Evolutionary conservation across 2,888 invertebrate species (phyloP).

Genomic region (Drosophila rubida): DNA sequence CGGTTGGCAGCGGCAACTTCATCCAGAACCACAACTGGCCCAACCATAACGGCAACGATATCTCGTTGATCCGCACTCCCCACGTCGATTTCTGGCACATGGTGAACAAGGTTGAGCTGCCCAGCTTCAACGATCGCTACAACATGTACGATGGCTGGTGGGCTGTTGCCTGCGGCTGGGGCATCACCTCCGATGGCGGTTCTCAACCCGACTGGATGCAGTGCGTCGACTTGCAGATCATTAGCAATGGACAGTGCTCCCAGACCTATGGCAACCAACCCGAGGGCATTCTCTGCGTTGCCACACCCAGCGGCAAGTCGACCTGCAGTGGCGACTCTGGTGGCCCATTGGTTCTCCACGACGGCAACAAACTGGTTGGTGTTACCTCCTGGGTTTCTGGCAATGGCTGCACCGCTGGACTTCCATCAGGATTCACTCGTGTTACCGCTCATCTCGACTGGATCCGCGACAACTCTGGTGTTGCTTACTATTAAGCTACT

Average conservation of each 20-base stretch:
- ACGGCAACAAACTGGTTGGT: constrained; percentile 46
- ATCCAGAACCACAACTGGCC: constrained; percentile 80
- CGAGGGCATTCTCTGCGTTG: constrained; percentile 49
- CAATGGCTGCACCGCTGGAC: constrained; percentile 48
- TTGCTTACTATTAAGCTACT: constrained; percentile 52
- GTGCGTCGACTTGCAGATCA: constrained; percentile 62
- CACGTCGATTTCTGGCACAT: constrained; percentile 39
- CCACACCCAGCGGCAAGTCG: constrained; percentile 46
- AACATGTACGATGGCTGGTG: constrained; percentile 33
- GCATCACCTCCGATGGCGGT: constrained; percentile 60
- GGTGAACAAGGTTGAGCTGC: constrained; percentile 38
- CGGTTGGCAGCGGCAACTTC: constrained; percentile 55
- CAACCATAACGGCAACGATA: constrained; percentile 55
- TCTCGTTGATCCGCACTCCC: constrained; percentile 57
- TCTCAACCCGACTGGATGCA: constrained; percentile 76
- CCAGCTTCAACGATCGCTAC: constrained; percentile 35
- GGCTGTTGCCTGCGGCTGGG: constrained; percentile 75
- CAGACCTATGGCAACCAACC: constrained; percentile 81
- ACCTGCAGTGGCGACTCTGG: constrained; percentile 70
- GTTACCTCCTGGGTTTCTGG: constrained; percentile 55
- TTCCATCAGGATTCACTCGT: constrained; percentile 61
- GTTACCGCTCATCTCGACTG: constrained; percentile 60
- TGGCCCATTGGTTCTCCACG: constrained; percentile 63
- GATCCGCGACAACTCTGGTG: constrained; percentile 63
- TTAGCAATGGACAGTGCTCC: constrained; percentile 80